These are phyloP conservation scores for Notothenia rossii DNA, from an alignment of 2,113 vertebrate species.

Conservation along the genomic window DNA sequence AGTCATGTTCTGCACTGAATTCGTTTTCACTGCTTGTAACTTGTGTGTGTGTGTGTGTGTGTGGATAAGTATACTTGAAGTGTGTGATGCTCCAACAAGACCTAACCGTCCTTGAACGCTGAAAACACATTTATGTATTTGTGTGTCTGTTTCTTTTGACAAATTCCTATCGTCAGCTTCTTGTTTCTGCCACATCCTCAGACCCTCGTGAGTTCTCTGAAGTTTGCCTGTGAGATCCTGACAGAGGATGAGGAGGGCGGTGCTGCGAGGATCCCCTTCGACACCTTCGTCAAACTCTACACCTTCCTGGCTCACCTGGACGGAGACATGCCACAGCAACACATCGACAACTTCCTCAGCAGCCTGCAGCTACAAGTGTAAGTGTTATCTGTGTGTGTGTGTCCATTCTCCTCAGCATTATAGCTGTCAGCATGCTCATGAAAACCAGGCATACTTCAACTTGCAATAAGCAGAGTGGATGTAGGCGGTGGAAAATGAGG, in stretches of 20 bases:
- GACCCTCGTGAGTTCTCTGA: slow-evolving; percentile 87
- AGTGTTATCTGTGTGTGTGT: slow-evolving; percentile 24
- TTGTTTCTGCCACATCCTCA: slow-evolving; percentile 55
- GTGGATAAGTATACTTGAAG: slow-evolving; percentile 13
- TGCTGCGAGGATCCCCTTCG: slow-evolving; percentile 84
- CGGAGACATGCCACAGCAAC: slow-evolving; percentile 73
- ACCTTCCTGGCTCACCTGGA: slow-evolving; percentile 88
- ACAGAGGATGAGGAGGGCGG: slow-evolving; percentile 87
- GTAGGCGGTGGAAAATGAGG: not conserved
- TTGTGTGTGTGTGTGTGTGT: not conserved
- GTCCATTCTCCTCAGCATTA: not conserved
- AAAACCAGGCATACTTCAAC: not conserved
- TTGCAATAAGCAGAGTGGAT: slow-evolving; percentile 6
- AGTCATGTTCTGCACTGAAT: slow-evolving; percentile 50
- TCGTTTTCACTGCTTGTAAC: not conserved
- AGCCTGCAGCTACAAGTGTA: slow-evolving; percentile 75
- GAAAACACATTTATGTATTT: not conserved
- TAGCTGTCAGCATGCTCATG: not conserved
- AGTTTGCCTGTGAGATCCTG: slow-evolving; percentile 90
- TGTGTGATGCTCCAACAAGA: not conserved
- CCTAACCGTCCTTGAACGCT: not conserved
- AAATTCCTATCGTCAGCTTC: not conserved
- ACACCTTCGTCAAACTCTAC: slow-evolving; percentile 87
- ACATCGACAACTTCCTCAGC: slow-evolving; percentile 80
- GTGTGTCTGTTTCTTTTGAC: not conserved